These are phyloP conservation scores for Monomorium pharaonis DNA, from an alignment of 1,140 invertebrate species.

Conservation along the genomic window DNA sequence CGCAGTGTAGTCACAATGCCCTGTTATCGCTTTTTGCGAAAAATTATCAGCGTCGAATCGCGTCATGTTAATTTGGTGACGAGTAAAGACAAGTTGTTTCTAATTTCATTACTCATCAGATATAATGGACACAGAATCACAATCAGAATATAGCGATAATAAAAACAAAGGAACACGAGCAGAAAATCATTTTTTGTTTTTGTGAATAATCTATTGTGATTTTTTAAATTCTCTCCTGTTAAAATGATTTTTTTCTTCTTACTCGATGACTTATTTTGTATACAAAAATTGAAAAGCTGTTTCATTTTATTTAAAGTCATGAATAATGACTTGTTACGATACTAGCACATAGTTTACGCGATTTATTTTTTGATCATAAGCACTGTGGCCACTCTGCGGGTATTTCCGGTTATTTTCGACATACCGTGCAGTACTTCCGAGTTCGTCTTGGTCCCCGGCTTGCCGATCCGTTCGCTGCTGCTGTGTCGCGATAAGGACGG, in stretches of 20 bases:
- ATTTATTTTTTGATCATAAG: background rate
- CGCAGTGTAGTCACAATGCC: background rate
- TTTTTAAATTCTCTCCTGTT: background rate
- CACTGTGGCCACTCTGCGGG: no score
- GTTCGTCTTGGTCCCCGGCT: slow-evolving; percentile 71
- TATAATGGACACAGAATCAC: background rate
- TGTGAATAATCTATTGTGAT: background rate
- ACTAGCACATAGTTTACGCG: background rate
- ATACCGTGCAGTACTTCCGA: slow-evolving; percentile 76
- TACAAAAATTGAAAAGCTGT: background rate
- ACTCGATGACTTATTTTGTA: background rate
- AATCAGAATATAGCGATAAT: background rate
- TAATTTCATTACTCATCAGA: background rate
- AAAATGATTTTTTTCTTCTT: background rate
- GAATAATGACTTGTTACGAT: background rate
- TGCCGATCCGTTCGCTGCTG: slow-evolving; percentile 80
- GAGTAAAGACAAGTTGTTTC: background rate
- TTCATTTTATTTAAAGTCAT: background rate
- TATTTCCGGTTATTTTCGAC: background rate
- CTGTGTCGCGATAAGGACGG: slow-evolving; percentile 82
- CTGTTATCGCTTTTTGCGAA: background rate
- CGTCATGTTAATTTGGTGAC: background rate
- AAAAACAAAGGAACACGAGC: background rate
- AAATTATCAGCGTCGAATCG: background rate
- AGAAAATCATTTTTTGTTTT: background rate